These are phyloP conservation scores for Drosophila hamatofila DNA, from an alignment of 2,888 invertebrate species.

Conservation along the genomic window DNA sequence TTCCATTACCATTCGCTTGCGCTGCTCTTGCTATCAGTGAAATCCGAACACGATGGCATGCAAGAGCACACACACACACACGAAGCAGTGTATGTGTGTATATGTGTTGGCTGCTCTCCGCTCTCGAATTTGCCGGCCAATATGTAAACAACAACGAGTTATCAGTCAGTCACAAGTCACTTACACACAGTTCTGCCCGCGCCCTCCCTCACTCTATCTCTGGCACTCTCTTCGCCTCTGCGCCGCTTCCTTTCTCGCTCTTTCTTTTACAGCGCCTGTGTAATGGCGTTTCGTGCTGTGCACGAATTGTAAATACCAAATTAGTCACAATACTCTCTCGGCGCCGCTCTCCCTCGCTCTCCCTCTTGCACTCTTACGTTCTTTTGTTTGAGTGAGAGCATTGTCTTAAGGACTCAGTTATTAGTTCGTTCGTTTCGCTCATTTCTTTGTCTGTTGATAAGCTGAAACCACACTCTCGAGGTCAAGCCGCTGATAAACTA, in stretches of 20 bases:
- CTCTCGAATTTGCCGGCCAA: constrained; percentile 69
- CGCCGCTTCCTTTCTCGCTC: constrained; percentile 1
- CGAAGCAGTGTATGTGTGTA: neutral
- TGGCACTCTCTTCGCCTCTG: constrained; percentile 1
- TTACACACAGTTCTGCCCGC: constrained; percentile 11
- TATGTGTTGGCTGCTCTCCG: constrained; percentile 32
- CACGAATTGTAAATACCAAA: constrained; percentile 45
- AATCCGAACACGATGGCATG: constrained; percentile 63
- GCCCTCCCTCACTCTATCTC: neutral
- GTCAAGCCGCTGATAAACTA: constrained; percentile 35
- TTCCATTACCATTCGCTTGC: constrained; percentile 59
- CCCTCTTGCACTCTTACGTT: neutral
- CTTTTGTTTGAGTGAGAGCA: neutral
- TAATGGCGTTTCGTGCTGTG: constrained; percentile 27
- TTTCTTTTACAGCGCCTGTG: constrained; percentile 7
- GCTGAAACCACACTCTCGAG: constrained; percentile 25
- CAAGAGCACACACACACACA: neutral
- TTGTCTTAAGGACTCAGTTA: constrained; percentile 19
- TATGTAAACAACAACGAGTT: constrained; percentile 79
- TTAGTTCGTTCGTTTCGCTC: neutral
- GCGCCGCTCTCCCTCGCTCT: too few relatives aligned
- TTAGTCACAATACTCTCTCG: constrained; percentile 46
- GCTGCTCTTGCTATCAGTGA: constrained; percentile 67
- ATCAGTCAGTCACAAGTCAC: constrained; percentile 51
- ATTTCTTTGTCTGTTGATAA: constrained; percentile 30